These are phyloP conservation scores for Disparrhopalites patrizii DNA, from an alignment of 2,888 invertebrate species.

Conservation along the genomic window DNA sequence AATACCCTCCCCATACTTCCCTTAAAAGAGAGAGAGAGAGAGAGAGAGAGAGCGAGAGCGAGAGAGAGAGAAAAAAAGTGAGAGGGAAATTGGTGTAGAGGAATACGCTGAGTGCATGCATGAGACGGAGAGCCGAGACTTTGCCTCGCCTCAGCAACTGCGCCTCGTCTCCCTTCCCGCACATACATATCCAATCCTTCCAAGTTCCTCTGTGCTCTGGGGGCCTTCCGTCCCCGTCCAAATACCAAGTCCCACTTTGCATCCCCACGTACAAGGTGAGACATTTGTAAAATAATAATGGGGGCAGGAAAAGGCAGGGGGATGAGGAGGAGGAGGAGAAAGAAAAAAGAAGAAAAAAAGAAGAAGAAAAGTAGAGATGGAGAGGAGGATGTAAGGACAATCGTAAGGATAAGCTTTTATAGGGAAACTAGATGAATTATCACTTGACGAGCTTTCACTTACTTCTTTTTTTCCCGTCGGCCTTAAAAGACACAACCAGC, in stretches of 20 bases:
- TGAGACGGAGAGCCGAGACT: too few relatives aligned
- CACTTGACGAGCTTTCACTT: slow-evolving; percentile 28
- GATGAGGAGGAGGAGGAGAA: too few relatives aligned
- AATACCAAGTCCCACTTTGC: background rate
- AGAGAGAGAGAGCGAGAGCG: background rate
- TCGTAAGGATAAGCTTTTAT: background rate
- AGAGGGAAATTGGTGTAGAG: too few relatives aligned
- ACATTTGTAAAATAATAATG: too few relatives aligned
- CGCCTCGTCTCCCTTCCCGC: background rate
- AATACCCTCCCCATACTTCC: background rate
- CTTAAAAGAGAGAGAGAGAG: background rate
- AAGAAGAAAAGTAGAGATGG: background rate
- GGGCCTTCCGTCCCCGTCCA: background rate
- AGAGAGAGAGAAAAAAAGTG: background rate
- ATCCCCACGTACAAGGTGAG: background rate
- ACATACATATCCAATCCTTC: background rate
- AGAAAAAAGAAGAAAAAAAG: background rate
- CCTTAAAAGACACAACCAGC: too few relatives aligned
- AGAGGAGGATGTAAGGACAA: background rate
- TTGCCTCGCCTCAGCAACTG: too few relatives aligned
- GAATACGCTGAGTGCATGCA: too few relatives aligned
- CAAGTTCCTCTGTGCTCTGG: background rate
- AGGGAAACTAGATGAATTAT: slow-evolving; percentile 27
- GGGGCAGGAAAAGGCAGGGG: too few relatives aligned
- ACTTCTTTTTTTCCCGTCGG: slow-evolving; percentile 11